Percentiles rank a stretch among this genome's conserved stretches.
Conservation (phyloP, 2,888 invertebrate species). For the Plemyria rubiginata region DNA sequence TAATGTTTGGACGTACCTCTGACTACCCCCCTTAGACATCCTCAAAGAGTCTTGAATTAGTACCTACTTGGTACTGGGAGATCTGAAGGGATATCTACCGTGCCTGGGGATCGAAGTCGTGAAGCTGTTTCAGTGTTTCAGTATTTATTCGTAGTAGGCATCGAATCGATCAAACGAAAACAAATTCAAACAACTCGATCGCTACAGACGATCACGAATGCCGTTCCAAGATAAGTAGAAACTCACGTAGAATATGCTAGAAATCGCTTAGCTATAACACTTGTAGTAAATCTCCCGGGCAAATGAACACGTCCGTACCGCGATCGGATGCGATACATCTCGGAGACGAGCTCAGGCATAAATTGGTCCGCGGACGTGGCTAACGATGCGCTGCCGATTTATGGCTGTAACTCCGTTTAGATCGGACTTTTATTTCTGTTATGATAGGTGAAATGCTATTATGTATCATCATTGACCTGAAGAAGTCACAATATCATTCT, state of each 20-base stretch:
- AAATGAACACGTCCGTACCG: conserved; percentile 70
- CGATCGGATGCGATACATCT: conserved; percentile 73
- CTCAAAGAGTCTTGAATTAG: too few relatives aligned
- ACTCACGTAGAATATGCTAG: conserved; percentile 7
- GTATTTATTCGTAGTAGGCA: too few relatives aligned
- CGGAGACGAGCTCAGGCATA: conserved; percentile 60
- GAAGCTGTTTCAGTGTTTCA: too few relatives aligned
- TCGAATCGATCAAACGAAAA: too few relatives aligned
- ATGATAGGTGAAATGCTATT: conserved; percentile 15
- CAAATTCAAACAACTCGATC: not conserved
- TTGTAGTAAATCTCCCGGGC: conserved; percentile 58
- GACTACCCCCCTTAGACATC: too few relatives aligned
- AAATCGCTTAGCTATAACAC: conserved; percentile 24
- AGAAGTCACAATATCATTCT: too few relatives aligned
- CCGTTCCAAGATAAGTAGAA: not conserved
- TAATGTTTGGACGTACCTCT: too few relatives aligned
- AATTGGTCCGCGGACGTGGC: conserved; percentile 63
- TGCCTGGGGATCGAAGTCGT: too few relatives aligned
- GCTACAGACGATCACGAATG: not conserved
- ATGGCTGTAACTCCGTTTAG: conserved; percentile 44
- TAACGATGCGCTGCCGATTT: conserved; percentile 62
- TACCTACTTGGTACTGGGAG: too few relatives aligned
- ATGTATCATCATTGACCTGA: not conserved
- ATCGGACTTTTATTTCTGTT: conserved; percentile 35
- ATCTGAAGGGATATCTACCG: too few relatives aligned